Evolutionary conservation across 2,113 vertebrate species (phyloP).

Genomic region (Parus major): DNA sequence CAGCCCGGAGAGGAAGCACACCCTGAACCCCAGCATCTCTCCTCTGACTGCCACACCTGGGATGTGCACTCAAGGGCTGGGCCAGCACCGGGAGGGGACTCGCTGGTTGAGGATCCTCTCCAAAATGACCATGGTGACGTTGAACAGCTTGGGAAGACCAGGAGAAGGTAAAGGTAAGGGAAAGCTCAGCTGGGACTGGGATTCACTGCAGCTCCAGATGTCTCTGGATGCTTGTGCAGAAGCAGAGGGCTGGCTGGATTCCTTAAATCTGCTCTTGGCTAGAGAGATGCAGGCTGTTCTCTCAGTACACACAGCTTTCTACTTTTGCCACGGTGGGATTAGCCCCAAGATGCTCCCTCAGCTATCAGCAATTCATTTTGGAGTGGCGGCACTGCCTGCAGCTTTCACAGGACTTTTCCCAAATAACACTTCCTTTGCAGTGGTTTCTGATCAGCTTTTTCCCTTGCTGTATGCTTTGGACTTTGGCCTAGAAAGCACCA

Average conservation of each 20-base stretch:
- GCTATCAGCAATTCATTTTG: neutral
- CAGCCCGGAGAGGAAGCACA: neutral
- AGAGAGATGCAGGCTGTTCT: neutral
- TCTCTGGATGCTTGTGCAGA: neutral
- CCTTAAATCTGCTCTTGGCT: neutral
- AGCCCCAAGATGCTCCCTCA: neutral
- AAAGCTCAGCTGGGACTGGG: neutral
- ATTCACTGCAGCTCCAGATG: neutral
- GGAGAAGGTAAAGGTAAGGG: neutral
- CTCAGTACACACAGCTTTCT: neutral
- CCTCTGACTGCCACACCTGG: conserved; percentile 46
- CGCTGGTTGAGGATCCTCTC: neutral
- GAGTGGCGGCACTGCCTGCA: neutral
- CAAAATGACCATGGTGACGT: fast-evolving
- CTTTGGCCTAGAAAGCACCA: neutral
- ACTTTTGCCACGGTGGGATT: neutral
- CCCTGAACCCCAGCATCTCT: conserved; percentile 1
- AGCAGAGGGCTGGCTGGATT: neutral
- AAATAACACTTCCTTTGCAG: neutral
- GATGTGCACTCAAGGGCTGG: neutral
- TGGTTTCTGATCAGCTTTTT: neutral
- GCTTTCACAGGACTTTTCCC: neutral
- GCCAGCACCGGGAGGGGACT: neutral
- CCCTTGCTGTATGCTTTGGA: fast-evolving
- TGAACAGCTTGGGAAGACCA: neutral